A percentile compares a stretch with the other conserved stretches of the same genome.
Evolutionary conservation across 1,140 invertebrate genomes (phyloP).

Genomic region (Brachionus rotundiformis): DNA sequence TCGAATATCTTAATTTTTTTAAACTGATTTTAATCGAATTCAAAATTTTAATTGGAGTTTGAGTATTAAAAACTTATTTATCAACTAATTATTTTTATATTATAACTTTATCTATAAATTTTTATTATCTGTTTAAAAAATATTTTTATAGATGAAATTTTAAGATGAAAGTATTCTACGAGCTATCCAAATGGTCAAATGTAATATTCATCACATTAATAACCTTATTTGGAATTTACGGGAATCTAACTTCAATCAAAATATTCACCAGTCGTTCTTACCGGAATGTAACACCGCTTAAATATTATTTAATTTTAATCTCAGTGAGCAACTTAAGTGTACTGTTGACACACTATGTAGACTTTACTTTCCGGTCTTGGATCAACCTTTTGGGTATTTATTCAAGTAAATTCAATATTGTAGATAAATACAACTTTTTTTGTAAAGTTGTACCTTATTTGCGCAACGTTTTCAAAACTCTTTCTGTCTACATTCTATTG

Average conservation of each 20-base stretch:
- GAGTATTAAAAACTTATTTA: too few species aligned
- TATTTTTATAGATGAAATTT: too few species aligned
- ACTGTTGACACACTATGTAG: not conserved
- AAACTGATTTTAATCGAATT: too few species aligned
- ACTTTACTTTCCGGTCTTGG: conserved; percentile 30
- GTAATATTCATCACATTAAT: not conserved
- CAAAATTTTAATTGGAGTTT: too few species aligned
- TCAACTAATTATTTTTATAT: too few species aligned
- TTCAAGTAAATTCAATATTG: conserved; percentile 7
- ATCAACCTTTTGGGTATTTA: not conserved
- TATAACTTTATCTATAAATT: too few species aligned
- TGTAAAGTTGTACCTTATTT: conserved; percentile 22
- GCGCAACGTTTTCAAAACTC: not conserved
- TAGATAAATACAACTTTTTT: not conserved
- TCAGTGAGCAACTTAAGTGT: not conserved
- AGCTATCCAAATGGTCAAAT: conserved; percentile 1
- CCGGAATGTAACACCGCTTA: not conserved
- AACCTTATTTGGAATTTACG: conserved; percentile 1
- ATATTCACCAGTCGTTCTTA: not conserved
- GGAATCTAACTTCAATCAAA: not conserved
- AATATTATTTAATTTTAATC: conserved; percentile 19
- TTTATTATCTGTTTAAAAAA: too few species aligned
- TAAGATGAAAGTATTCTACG: not conserved
- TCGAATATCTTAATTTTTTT: too few species aligned
- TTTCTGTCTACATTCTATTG: not conserved